Conservation (phyloP, 2,888 invertebrate species). For the Drosophila aldrichi region DNA sequence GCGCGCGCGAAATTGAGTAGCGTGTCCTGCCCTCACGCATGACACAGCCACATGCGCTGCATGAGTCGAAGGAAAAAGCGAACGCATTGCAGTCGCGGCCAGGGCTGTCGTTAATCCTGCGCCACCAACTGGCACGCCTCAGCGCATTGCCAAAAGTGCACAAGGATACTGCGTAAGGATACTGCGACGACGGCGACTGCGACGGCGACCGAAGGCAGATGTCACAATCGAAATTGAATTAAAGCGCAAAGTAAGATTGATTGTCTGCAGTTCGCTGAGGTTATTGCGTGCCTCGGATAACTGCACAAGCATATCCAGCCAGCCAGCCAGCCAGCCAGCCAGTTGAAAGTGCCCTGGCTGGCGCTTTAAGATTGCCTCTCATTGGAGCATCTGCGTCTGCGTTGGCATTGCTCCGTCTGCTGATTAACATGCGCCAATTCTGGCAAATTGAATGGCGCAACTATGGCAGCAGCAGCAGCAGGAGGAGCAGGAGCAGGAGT, state of each 20-base stretch:
- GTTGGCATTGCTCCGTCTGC: conserved; percentile 20
- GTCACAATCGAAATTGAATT: conserved; percentile 86
- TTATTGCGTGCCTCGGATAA: conserved; percentile 75
- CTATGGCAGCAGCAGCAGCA: neutral
- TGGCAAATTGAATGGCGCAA: conserved; percentile 74
- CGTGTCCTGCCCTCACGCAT: conserved; percentile 67
- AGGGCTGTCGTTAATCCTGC: conserved; percentile 68
- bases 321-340: neutral
- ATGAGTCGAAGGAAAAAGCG: conserved; percentile 36
- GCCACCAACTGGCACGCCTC: conserved; percentile 74
- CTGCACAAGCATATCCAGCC: conserved; percentile 22
- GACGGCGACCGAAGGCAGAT: conserved; percentile 82
- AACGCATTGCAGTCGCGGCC: conserved; percentile 52
- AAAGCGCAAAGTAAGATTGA: conserved; percentile 85
- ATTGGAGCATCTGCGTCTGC: conserved; percentile 30
- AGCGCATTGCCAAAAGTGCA: conserved; percentile 79
- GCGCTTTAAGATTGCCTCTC: conserved; percentile 45
- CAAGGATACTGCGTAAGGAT: conserved; percentile 51
- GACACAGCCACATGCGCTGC: conserved; percentile 49
- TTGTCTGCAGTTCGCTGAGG: conserved; percentile 82
- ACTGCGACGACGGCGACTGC: conserved; percentile 8
- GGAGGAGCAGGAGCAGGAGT: neutral
- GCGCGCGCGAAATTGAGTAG: conserved; percentile 57
- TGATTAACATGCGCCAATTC: conserved; percentile 80
- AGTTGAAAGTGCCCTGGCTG: conserved; percentile 27